Base-by-base conservation (phyloP, 2,888 invertebrate genomes). In the Biston stratarius region DNA sequence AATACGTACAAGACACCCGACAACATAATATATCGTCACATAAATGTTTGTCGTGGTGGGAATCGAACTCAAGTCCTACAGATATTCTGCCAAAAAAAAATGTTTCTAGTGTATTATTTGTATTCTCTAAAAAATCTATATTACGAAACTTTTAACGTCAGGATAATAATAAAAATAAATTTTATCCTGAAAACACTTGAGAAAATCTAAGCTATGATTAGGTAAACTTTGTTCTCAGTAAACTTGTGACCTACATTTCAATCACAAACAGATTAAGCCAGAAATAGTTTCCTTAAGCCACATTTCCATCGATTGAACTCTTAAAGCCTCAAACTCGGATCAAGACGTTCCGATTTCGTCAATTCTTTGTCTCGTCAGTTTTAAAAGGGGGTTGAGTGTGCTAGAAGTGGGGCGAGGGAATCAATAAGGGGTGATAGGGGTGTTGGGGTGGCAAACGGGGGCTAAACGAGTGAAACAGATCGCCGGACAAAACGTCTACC, bases 341-440 rank as follows among this genome's bases (percentile, higher is more conserved):
- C 47, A 69, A 70, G 65, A 61, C 66, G 60, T 53, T 60, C 68
- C 52, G 52, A 63, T 79, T 85, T 84, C 79, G 80, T 82, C 80
- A 80, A 81, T 79, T 70, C 82, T 84, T 90, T 90, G 90, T 90
- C 89, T 88, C 78, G 80, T 78, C 82, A 78, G 75, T 70, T 89
- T 85, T 86, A 88, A 89, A 84, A 80, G 82, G 80, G 83, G 80
- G 77, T 67, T 67, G 62, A 67, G 67, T 61, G 53, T 44, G 79
- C 77, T 73, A 78, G 84, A 88, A 84, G 86, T 88, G 86, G 88
- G 83, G 76, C 82, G 80, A 79, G 79, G 85, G 87, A 90, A 91
- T 91, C 91, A 83, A 92, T 91, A 91, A 81, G 79, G 82, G 87
- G 83, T 71, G 67, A 47, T 36, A 42, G 79, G 74, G 72, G 74